phyloP scores from a whole-genome alignment of 2,797 vertebrate species.

The Limnodromus scolopaceus region DNA sequence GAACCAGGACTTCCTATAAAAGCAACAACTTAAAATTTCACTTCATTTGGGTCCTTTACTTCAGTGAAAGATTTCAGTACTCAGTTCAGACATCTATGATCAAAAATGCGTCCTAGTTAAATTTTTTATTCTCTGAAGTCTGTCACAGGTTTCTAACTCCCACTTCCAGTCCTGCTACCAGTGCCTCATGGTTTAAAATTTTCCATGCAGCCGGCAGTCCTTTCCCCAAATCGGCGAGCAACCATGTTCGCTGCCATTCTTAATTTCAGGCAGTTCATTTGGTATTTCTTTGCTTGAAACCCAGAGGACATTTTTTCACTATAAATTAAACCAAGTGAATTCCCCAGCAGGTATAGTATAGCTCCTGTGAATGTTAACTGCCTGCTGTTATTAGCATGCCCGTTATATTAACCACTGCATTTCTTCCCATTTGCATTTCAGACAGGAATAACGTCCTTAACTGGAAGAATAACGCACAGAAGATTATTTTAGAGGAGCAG shows the following conservation, averaged over 20 bases:
- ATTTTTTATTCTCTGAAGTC: not conserved
- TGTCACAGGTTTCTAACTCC: not conserved
- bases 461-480: not conserved
- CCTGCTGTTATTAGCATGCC: not conserved
- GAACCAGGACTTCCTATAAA: not conserved
- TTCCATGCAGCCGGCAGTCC: not conserved
- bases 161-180: not conserved
- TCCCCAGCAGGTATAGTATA: not conserved
- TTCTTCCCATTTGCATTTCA: not conserved
- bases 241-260: not conserved
- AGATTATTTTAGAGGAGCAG: not conserved
- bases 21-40: not conserved
- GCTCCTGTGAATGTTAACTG: not conserved
- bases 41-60: not conserved
- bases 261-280: conserved; percentile 30
- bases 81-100: not conserved
- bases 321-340: conserved; percentile 18
- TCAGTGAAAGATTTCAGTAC: not conserved
- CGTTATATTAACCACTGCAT: not conserved
- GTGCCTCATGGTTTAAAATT: not conserved
- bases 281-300: conserved; percentile 30
- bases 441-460: not conserved
- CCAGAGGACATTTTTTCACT: not conserved
- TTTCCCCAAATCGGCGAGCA: not conserved
- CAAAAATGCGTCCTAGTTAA: not conserved